These are phyloP conservation scores for Polyommatus icarus DNA, from an alignment of 2,888 invertebrate species.

Conservation along the genomic window DNA sequence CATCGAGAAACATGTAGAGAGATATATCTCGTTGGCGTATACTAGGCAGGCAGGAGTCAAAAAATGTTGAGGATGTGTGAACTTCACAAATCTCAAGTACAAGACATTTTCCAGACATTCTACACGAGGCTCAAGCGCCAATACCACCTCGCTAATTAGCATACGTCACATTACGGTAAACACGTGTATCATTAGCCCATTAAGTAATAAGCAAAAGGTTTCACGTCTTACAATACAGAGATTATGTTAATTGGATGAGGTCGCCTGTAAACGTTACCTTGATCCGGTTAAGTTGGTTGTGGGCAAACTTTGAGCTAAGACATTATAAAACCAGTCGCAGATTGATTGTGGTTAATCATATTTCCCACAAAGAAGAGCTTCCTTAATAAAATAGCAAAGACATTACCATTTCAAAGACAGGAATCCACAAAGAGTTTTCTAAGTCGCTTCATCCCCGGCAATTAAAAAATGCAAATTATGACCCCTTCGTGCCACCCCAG, in stretches of 20 bases:
- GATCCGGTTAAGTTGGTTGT: conserved; percentile 32
- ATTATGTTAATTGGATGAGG: conserved; percentile 37
- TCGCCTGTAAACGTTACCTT: conserved; percentile 19
- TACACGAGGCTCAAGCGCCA: conserved; percentile 10
- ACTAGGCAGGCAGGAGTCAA: no score
- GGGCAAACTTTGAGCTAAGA: conserved; percentile 25
- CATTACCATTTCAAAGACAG: neutral
- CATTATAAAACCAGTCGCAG: neutral
- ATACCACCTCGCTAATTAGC: conserved; percentile 6
- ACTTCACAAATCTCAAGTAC: neutral
- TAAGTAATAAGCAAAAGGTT: conserved; percentile 35
- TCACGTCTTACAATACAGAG: conserved; percentile 33
- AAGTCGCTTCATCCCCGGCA: neutral
- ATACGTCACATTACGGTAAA: neutral
- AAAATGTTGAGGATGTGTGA: neutral
- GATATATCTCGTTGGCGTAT: no score
- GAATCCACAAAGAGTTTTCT: neutral
- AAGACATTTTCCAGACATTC: neutral
- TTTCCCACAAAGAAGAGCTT: neutral
- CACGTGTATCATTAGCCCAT: conserved; percentile 24
- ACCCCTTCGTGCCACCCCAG: neutral
- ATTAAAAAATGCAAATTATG: conserved; percentile 17
- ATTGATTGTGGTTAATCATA: conserved; percentile 7
- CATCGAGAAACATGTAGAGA: no score
- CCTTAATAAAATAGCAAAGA: neutral